Evolutionary conservation across 2,888 invertebrate species (phyloP).

Genomic region (Xestia sexstrigata): DNA sequence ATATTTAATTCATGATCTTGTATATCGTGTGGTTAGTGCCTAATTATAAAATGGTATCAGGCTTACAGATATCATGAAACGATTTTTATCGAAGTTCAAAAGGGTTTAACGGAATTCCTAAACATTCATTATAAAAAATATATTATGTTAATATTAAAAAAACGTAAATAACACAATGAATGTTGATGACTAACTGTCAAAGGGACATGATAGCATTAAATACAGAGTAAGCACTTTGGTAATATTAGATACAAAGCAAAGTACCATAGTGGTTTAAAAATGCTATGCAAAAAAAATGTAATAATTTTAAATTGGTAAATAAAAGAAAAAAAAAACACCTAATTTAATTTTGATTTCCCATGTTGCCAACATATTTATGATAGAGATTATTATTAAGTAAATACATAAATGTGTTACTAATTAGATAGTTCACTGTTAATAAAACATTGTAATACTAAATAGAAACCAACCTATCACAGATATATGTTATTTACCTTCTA

Average conservation of each 20-base stretch:
- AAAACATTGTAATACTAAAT: not conserved
- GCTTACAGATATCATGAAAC: not conserved
- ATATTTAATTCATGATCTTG: not conserved
- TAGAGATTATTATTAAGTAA: not conserved
- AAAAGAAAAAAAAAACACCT: not conserved
- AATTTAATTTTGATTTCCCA: not conserved
- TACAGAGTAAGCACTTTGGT: not conserved
- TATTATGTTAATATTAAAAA: too few species aligned
- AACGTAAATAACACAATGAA: not conserved
- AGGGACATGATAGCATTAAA: not conserved
- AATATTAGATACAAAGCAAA: too few species aligned
- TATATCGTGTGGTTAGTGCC: too few species aligned
- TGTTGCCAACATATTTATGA: not conserved
- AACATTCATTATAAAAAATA: not conserved
- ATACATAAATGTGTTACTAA: not conserved
- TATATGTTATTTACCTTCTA: not conserved
- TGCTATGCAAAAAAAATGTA: too few species aligned
- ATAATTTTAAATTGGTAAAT: too few species aligned
- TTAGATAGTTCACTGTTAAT: not conserved
- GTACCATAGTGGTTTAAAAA: too few species aligned
- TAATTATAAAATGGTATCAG: not conserved
- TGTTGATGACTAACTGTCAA: not conserved
- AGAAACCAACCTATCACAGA: not conserved
- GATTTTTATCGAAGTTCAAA: not conserved
- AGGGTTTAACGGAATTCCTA: not conserved